These are phyloP conservation scores for Syndactyla subalaris DNA, from an alignment of 2,797 vertebrate genomes.

Conservation along the genomic window DNA sequence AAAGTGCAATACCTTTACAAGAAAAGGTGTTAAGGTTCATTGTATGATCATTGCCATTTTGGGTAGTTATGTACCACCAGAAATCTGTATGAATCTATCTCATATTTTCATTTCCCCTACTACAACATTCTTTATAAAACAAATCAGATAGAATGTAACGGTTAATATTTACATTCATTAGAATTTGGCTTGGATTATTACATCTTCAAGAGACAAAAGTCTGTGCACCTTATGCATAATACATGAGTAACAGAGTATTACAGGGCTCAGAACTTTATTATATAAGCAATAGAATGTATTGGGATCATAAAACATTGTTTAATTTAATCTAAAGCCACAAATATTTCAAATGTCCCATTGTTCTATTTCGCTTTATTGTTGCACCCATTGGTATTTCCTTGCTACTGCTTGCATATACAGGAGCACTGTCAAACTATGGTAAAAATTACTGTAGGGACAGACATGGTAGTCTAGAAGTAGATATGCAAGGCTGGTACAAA, in stretches of 20 bases:
- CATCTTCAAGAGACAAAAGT: not conserved
- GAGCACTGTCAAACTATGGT: not conserved
- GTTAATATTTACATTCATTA: not conserved
- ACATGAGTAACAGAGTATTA: not conserved
- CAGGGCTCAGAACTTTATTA: not conserved
- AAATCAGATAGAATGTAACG: not conserved
- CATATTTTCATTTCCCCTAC: rapidly evolving
- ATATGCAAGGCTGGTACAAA: not conserved
- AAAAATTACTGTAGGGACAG: not conserved
- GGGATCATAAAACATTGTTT: not conserved
- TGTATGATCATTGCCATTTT: not conserved
- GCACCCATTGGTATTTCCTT: not conserved
- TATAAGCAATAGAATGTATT: not conserved
- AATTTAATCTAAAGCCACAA: not conserved
- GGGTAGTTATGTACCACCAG: not conserved
- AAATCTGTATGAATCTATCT: not conserved
- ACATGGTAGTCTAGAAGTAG: not conserved
- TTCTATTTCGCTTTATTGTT: not conserved
- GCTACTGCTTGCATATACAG: not conserved
- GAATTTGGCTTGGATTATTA: not conserved
- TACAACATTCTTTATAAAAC: not conserved
- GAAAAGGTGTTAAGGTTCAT: not conserved
- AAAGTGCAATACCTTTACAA: not conserved
- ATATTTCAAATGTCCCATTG: not conserved
- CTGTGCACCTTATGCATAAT: not conserved